Percentiles rank a stretch among this genome's conserved stretches.
Evolutionary conservation across 2,797 vertebrate species (phyloP).

Genomic region (Scyliorhinus canicula): DNA sequence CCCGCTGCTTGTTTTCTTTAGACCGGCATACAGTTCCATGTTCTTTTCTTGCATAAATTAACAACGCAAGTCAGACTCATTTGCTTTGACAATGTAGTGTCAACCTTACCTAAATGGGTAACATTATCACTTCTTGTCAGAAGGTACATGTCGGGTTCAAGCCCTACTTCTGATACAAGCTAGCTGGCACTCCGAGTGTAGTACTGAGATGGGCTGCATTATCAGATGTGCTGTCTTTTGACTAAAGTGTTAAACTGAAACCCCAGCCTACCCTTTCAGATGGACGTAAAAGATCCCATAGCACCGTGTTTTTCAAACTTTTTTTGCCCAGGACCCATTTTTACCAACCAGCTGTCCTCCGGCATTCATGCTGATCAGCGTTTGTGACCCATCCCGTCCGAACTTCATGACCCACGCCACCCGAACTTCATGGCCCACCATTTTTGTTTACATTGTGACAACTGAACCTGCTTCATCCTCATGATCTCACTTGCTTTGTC

Average conservation of each 20-base stretch:
- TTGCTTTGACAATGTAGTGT: background rate
- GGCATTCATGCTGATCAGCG: no score
- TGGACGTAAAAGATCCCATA: background rate
- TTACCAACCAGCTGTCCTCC: no score
- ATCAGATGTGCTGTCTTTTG: background rate
- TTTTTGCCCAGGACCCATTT: no score
- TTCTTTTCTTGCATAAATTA: background rate
- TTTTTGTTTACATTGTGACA: no score
- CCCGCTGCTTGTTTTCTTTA: background rate
- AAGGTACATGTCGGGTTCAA: background rate
- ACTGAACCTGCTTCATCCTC: no score
- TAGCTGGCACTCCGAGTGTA: background rate
- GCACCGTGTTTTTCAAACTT: no score
- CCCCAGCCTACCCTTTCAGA: background rate
- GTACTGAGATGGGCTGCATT: background rate
- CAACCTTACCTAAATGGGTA: background rate
- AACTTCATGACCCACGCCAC: no score
- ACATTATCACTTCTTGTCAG: background rate
- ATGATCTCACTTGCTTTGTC: no score
- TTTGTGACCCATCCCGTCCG: no score
- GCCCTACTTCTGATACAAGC: background rate
- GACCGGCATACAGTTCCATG: background rate
- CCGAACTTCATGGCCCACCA: no score
- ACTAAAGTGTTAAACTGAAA: background rate
- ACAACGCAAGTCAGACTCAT: background rate